These are phyloP conservation scores for Lepus timidus DNA, from an alignment of 2,113 vertebrate species.

Conservation along the genomic window DNA sequence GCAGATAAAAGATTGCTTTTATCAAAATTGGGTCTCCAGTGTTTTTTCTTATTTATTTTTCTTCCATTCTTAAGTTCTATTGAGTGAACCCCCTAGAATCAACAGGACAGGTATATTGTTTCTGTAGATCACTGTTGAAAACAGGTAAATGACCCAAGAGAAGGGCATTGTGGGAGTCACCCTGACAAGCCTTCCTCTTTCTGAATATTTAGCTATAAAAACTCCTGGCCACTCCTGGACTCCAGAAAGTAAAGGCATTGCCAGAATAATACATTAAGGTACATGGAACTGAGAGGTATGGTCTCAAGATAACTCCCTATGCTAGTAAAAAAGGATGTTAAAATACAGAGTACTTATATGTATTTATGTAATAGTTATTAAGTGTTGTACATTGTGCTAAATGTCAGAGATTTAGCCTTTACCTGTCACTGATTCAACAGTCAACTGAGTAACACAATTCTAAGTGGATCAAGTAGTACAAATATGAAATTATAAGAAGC, in stretches of 20 bases:
- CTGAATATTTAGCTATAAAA: background rate
- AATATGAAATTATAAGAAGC: background rate
- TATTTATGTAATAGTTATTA: background rate
- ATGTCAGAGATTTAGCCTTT: background rate
- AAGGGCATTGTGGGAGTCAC: background rate
- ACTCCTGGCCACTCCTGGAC: background rate
- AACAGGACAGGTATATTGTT: constrained; percentile 46
- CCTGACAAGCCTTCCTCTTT: background rate
- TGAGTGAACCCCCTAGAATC: constrained; percentile 44
- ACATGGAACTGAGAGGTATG: background rate
- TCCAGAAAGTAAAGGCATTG: background rate
- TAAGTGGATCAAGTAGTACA: background rate
- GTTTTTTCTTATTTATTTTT: constrained; percentile 8
- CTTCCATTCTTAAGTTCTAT: constrained; percentile 53
- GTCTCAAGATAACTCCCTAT: background rate
- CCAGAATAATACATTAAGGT: background rate
- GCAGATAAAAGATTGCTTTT: background rate
- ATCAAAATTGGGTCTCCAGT: background rate
- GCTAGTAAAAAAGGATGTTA: background rate
- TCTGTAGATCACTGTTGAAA: background rate
- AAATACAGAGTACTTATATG: background rate
- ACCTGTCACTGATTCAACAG: background rate
- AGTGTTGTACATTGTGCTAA: background rate
- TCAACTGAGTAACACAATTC: background rate
- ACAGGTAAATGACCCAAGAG: background rate